Conservation (phyloP, 2,113 vertebrate genomes). For the Alligator mississippiensis region DNA sequence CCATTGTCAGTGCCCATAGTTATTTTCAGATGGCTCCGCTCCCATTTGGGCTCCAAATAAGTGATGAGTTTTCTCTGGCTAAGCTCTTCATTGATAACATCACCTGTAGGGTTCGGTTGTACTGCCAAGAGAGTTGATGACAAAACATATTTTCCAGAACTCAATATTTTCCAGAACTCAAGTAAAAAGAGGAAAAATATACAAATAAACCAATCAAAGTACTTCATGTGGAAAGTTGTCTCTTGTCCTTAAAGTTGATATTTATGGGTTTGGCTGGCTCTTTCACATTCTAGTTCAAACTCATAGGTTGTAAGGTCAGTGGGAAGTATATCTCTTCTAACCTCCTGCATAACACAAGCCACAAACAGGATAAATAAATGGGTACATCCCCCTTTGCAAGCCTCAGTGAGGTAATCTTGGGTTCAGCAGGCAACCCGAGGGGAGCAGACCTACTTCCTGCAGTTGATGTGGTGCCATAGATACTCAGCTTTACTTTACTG, state of each 20-base stretch:
- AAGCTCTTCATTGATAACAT: neutral
- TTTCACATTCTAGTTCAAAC: neutral
- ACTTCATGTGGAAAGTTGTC: conserved; percentile 47
- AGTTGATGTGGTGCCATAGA: neutral
- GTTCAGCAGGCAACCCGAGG: neutral
- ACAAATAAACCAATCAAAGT: conserved; percentile 69
- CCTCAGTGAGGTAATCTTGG: neutral
- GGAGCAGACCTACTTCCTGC: conserved; percentile 45
- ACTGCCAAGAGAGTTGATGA: neutral
- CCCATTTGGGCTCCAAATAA: neutral
- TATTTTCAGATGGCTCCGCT: neutral
- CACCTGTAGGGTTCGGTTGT: neutral
- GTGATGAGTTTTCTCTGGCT: neutral
- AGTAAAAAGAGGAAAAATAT: conserved; percentile 53
- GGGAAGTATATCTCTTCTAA: neutral
- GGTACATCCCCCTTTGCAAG: neutral
- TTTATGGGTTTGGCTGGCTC: conserved; percentile 18
- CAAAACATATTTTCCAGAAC: neutral
- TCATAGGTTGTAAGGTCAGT: neutral
- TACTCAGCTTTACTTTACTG: neutral
- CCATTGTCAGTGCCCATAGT: neutral
- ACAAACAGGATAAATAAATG: neutral
- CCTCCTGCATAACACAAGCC: neutral
- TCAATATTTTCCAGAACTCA: neutral
- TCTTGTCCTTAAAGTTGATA: conserved; percentile 53